A percentile compares a stretch with the other conserved stretches of the same genome.
These are phyloP conservation scores for Presbytis comata DNA, from an alignment of 2,797 vertebrate species.

Conservation along the genomic window DNA sequence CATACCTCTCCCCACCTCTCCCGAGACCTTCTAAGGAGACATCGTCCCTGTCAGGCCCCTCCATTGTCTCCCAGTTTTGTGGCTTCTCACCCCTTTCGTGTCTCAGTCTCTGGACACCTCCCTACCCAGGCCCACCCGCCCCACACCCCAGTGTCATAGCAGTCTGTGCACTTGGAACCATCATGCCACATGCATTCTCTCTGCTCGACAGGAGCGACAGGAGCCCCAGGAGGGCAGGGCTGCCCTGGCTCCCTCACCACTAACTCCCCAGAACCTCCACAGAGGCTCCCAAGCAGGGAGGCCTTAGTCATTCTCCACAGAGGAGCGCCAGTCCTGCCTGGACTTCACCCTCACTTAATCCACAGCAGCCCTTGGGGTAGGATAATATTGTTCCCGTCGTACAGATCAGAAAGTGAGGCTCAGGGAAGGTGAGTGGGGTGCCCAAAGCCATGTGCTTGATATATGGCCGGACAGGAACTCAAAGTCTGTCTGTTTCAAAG, in stretches of 20 bases:
- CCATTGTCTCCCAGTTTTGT: background rate
- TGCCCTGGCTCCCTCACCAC: background rate
- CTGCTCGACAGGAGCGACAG: background rate
- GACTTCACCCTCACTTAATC: background rate
- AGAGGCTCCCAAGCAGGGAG: background rate
- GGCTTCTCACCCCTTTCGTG: background rate
- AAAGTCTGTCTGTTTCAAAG: background rate
- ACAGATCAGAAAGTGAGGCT: background rate
- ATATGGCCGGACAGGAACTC: background rate
- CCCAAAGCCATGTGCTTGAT: background rate
- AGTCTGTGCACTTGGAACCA: background rate
- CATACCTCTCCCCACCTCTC: background rate
- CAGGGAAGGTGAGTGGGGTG: background rate
- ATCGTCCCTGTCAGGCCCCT: background rate
- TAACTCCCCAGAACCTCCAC: background rate
- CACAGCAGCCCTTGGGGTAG: rapidly evolving
- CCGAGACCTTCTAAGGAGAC: background rate
- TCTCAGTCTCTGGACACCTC: background rate
- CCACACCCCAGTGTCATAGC: background rate
- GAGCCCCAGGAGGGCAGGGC: background rate
- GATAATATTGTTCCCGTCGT: background rate
- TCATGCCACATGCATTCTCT: background rate
- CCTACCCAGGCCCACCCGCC: background rate
- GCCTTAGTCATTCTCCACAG: background rate
- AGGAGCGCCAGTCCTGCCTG: background rate